These are phyloP conservation scores for Drymodes brunneopygia DNA, from an alignment of 2,113 vertebrate species.

Conservation along the genomic window DNA sequence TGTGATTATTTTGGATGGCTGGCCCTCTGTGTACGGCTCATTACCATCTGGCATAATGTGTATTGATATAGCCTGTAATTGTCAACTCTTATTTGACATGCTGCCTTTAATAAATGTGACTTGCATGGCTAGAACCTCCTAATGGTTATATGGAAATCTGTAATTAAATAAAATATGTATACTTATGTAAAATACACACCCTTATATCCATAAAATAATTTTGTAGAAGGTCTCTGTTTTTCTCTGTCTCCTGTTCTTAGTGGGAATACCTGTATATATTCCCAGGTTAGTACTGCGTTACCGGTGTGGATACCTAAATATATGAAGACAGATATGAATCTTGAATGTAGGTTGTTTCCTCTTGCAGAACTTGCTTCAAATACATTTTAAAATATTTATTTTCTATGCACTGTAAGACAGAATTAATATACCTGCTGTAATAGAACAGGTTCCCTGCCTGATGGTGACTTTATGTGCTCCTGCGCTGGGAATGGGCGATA, in stretches of 20 bases:
- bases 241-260: background rate
- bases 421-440: background rate
- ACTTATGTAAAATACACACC: conserved; percentile 49
- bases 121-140: conserved; percentile 80
- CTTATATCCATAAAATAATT: conserved; percentile 3
- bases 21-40: conserved; percentile 85
- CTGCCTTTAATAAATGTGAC: conserved; percentile 95
- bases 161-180: conserved; percentile 71
- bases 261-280: background rate
- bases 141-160: conserved; percentile 74
- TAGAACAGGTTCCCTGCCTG: background rate
- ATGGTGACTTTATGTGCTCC: background rate
- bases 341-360: background rate
- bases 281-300: background rate
- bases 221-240: background rate
- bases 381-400: background rate
- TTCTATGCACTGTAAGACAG: background rate
- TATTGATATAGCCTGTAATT: conserved; percentile 96
- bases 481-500: background rate
- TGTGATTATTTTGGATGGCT: conserved; percentile 85
- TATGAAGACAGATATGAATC: background rate
- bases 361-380: background rate
- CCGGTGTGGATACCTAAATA: background rate
- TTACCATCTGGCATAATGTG: conserved; percentile 88
- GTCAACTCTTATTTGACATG: conserved; percentile 94